These are phyloP conservation scores for Chitala chitala DNA, from an alignment of 2,113 vertebrate genomes.

Conservation along the genomic window DNA sequence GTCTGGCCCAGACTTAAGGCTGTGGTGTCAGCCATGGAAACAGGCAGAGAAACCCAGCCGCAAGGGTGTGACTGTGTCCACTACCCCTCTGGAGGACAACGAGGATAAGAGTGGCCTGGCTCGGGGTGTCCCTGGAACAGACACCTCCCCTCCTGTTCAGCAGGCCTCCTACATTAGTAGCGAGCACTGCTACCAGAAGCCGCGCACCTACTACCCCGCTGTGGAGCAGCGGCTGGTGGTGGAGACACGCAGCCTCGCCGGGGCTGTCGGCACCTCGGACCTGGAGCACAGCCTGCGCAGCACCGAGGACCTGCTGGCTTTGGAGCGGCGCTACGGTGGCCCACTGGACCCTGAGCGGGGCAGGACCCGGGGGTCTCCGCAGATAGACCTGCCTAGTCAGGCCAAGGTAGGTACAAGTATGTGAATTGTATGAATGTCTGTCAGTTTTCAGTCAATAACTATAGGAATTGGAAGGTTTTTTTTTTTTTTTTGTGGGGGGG, in stretches of 20 bases:
- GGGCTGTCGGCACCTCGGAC: slow-evolving; percentile 61
- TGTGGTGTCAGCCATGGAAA: slow-evolving; percentile 92
- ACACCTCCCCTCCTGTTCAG: slow-evolving; percentile 63
- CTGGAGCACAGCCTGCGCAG: slow-evolving; percentile 77
- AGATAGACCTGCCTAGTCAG: slow-evolving; percentile 34
- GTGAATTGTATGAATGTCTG: neutral
- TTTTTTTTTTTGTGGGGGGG: neutral
- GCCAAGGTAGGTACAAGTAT: slow-evolving; percentile 63
- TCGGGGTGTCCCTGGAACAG: slow-evolving; percentile 48
- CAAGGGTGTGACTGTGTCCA: slow-evolving; percentile 32
- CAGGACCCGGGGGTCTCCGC: slow-evolving; percentile 57
- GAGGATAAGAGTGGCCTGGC: slow-evolving; percentile 40
- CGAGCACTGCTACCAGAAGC: slow-evolving; percentile 97
- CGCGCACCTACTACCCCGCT: slow-evolving; percentile 83
- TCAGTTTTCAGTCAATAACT: too few relatives aligned
- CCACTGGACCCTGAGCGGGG: slow-evolving; percentile 71
- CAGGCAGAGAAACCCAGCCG: slow-evolving; percentile 62
- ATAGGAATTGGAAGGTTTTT: too few relatives aligned
- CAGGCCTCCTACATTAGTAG: slow-evolving; percentile 91
- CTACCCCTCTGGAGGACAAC: slow-evolving; percentile 50
- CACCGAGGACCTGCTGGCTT: slow-evolving; percentile 71
- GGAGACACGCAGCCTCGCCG: slow-evolving; percentile 82
- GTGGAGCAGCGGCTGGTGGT: slow-evolving; percentile 88
- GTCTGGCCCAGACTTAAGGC: slow-evolving; percentile 80
- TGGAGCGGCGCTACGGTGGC: slow-evolving; percentile 68